Base-by-base conservation (phyloP, 1,140 invertebrate species). In the Chlorops oryzae region DNA sequence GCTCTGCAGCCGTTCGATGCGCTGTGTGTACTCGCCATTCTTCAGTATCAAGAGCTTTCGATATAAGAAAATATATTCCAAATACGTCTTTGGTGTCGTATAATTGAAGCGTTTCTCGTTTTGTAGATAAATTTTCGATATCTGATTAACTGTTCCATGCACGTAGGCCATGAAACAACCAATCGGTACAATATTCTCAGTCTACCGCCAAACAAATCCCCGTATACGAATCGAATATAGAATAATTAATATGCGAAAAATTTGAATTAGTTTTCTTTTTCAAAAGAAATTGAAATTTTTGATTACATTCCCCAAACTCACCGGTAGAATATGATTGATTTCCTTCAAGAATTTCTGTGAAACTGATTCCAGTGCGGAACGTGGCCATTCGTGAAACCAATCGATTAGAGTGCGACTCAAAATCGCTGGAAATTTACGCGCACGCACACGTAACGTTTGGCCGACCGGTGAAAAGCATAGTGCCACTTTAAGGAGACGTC, bases 301-400 rank as follows among this genome's bases (percentile, higher is more conserved):
- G n/a, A n/a, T n/a, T n/a, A n/a, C n/a, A n/a, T n/a, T n/a, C n/a
- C 22, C 2, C 13, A 41, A 38, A 59, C 59, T 75, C 60, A 85
- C 82, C 44, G 84, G 81, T 48, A 92, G 66, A 34, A 83, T 79
- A 50, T 84, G 78, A 23, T 55, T 79, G 22, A 91, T 82, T 71
- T 92, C 86, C 35, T 79, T 74, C 27, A 97, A 75, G 72, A 96
- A 96, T 58, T 85, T 80, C 50, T 80, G 79, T 34, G 91, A 93
- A 1, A 98, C 94, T 37, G 91, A 95, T 61, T 89, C 80, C 47
- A 98, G 72, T 10, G 94, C 94, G 60, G 92, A 84, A 65, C 84
- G 80, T 1, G 94, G 93, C 93, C 94, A 98, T 75, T 93, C 90
- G 68, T 96, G 91, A 69, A 96, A 96, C 93, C 93, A 98, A 72